Conservation (phyloP, 1,140 invertebrate genomes). For the Manduca sexta region DNA sequence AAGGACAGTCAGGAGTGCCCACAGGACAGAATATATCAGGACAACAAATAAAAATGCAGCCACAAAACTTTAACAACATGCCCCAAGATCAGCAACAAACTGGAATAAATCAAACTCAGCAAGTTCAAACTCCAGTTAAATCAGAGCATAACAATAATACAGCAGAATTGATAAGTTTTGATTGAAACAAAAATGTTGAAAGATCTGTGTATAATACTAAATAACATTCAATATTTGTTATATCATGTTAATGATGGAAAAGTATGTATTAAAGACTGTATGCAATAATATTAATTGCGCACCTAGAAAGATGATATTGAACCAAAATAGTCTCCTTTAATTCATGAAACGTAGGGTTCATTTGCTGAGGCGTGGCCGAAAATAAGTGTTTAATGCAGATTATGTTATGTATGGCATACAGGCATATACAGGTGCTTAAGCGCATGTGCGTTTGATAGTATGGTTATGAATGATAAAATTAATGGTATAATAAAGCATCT, state of each 20-base stretch:
- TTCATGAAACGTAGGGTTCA: no score
- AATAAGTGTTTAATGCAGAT: no score
- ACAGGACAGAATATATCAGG: constrained; percentile 14
- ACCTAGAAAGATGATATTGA: no score
- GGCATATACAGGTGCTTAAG: no score
- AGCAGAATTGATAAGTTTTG: constrained; percentile 82
- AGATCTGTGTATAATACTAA: constrained; percentile 17
- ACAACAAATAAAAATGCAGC: constrained; percentile 42
- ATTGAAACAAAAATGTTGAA: constrained; percentile 62
- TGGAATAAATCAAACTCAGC: constrained; percentile 46
- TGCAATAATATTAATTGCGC: not conserved
- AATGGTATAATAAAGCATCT: no score
- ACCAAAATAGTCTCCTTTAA: no score
- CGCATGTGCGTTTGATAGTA: no score
- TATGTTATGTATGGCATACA: no score
- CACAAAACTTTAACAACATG: constrained; percentile 43
- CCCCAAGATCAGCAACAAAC: constrained; percentile 27
- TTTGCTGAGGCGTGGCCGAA: no score
- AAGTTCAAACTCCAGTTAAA: constrained; percentile 43
- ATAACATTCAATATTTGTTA: constrained; percentile 16
- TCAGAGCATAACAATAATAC: constrained; percentile 74
- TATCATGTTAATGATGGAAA: constrained; percentile 4
- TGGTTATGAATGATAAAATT: no score
- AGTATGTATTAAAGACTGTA: constrained; percentile 18
- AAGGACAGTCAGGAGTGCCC: constrained; percentile 14